A percentile compares a stretch with the other conserved stretches of the same genome.
These are phyloP conservation scores for Bombyx mori DNA, from an alignment of 1,140 invertebrate species.

Conservation along the genomic window DNA sequence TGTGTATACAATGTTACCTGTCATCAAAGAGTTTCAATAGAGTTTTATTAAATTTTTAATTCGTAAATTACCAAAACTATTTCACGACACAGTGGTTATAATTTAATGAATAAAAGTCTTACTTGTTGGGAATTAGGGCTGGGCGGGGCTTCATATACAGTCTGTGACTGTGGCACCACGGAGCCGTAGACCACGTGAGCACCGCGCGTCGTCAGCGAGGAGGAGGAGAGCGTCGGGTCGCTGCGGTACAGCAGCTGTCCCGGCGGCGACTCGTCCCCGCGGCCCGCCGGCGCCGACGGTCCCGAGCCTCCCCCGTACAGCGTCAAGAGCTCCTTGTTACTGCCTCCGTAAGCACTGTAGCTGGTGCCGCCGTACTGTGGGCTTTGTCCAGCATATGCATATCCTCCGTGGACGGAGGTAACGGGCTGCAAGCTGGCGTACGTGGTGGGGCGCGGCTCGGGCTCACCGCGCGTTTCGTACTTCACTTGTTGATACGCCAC, in stretches of 20 bases:
- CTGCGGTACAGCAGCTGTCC: slow-evolving; percentile 68
- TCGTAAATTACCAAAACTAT: too few species aligned
- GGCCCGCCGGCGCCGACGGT: slow-evolving; percentile 22
- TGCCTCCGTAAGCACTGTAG: slow-evolving; percentile 39
- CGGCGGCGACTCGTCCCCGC: slow-evolving; percentile 59
- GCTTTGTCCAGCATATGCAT: slow-evolving; percentile 42
- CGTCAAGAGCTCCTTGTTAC: slow-evolving; percentile 52
- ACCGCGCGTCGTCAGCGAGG: slow-evolving; percentile 59
- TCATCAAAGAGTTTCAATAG: too few species aligned
- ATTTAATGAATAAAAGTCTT: slow-evolving; percentile 3
- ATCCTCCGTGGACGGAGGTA: slow-evolving; percentile 49
- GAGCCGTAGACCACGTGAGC: slow-evolving; percentile 60
- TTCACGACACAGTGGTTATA: too few species aligned
- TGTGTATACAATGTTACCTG: slow-evolving; percentile 72
- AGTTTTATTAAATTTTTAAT: too few species aligned
- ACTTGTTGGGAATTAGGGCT: slow-evolving; percentile 71
- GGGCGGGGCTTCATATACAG: slow-evolving; percentile 69
- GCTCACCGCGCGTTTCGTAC: slow-evolving; percentile 57
- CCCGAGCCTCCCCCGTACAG: slow-evolving; percentile 45
- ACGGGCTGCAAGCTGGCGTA: slow-evolving; percentile 67
- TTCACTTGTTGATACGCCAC: slow-evolving; percentile 63
- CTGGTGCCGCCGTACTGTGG: slow-evolving; percentile 49
- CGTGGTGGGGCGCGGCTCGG: slow-evolving; percentile 44
- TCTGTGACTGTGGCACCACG: slow-evolving; percentile 45
- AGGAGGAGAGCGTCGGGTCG: slow-evolving; percentile 73